Percentiles rank a stretch among this genome's conserved stretches.
These are phyloP conservation scores for Anarrhichthys ocellatus DNA, from an alignment of 2,113 vertebrate species.

Conservation along the genomic window DNA sequence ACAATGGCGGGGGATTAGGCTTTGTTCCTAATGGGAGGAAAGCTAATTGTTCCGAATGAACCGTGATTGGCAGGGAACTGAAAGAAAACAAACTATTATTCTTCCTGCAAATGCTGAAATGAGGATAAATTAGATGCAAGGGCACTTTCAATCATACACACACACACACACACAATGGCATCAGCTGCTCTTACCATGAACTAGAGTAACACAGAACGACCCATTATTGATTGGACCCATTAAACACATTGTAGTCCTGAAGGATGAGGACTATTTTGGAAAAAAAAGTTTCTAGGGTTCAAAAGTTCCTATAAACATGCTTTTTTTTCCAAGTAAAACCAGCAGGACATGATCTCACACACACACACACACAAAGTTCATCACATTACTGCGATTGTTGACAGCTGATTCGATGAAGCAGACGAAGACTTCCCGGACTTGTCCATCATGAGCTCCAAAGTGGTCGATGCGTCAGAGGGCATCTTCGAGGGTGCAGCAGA, in stretches of 20 bases:
- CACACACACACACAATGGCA: constrained; percentile 5
- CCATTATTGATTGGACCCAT: constrained; percentile 21
- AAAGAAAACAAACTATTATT: constrained; percentile 15
- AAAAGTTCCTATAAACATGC: neutral
- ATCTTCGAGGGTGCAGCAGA: constrained; percentile 2
- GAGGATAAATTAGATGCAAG: constrained; percentile 39
- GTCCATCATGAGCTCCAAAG: constrained; percentile 17
- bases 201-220: constrained; percentile 1
- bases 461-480: constrained; percentile 17
- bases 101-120: constrained; percentile 40
- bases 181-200: constrained; percentile 30
- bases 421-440: constrained; percentile 31
- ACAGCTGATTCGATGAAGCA: constrained; percentile 18
- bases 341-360: neutral
- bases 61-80: constrained; percentile 43
- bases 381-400: constrained; percentile 22
- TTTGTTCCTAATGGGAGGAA: constrained; percentile 55
- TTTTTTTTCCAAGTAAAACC: neutral
- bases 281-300: constrained; percentile 9
- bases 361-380: neutral
- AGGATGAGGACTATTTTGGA: neutral
- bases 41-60: constrained; percentile 56
- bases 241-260: neutral
- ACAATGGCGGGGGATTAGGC: constrained; percentile 53
- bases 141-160: neutral